Evolutionary conservation across 2,797 vertebrate species (phyloP), one percentile per base, ranked within the genome.

Genomic region (Xerus rutilus): DNA sequence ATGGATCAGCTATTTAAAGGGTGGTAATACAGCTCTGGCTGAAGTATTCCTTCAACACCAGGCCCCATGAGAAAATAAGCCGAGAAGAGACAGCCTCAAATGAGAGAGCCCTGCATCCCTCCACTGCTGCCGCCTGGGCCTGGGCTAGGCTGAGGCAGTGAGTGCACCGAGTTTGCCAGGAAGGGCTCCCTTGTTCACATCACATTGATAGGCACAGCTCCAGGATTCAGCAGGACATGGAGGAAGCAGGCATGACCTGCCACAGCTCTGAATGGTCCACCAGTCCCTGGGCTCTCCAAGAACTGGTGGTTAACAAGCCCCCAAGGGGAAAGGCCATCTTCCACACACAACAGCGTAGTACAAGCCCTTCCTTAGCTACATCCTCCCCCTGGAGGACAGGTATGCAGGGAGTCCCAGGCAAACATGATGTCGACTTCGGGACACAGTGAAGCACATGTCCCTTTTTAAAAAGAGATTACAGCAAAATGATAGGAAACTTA

Each of bases 381-480:
- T 43, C 91, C 65, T 92, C 67, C 64, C 88, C 7, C 21, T 8
- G 47, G 45, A 87, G 74, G 47, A 32, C 5, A 14, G 17, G 62
- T 78, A 20, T 89, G 49, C 28, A 30, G 70, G 88, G 45, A 92
- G 70, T 87, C 65, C 93, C 39, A 70, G 14, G 95, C 87, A 94
- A 52, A 96, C 86, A 85, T 57, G 95, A 96, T 93, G 89, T 86
- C 2, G 10, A 85, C 85, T 59, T 28, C 35, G 89, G 90, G 65
- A 59, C 79, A 72, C 39, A 83, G 79, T 76, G 65, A 92, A 91
- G 83, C 62, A 84, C 49, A 32, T 49, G 76, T 87, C 93, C 97
- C 86, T 92, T 87, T 96, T 98, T 84, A 91, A 97, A 98, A 91
- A 94, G 98, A 97, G 82, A 93, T 97, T 97, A 98, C 96, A 98